Conservation (phyloP, 2,888 invertebrate species). For the Watsonalla cultraria region DNA sequence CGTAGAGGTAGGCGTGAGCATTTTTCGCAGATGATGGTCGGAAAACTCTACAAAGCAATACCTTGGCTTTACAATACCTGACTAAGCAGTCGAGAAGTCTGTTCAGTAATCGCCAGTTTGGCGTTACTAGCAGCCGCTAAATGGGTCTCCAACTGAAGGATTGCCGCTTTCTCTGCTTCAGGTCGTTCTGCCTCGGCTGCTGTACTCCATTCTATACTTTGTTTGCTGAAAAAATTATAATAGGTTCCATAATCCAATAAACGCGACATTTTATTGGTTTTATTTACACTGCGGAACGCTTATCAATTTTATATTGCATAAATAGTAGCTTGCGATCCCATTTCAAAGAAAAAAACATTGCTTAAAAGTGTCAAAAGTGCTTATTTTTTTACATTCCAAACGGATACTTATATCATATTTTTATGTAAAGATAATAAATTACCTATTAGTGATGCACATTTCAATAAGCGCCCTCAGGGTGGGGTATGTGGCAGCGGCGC, state of each 20-base stretch:
- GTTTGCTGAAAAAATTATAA: constrained; percentile 39
- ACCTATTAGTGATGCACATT: constrained; percentile 95
- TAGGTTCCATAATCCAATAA: no score
- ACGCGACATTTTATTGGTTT: no score
- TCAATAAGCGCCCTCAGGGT: constrained; percentile 94
- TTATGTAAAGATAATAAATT: background rate
- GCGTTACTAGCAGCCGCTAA: constrained; percentile 93
- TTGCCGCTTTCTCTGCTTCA: constrained; percentile 60
- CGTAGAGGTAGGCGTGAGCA: no score
- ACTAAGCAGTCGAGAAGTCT: constrained; percentile 89
- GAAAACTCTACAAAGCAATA: no score
- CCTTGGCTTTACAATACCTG: constrained; percentile 71
- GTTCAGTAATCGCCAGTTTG: constrained; percentile 93
- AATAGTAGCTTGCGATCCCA: no score
- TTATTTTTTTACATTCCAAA: no score
- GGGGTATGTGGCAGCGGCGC: constrained; percentile 94
- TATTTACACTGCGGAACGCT: no score
- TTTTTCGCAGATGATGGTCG: no score
- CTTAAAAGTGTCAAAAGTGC: no score
- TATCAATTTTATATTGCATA: no score
- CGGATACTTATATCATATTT: no score
- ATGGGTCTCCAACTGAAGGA: constrained; percentile 90
- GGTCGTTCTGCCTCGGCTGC: constrained; percentile 44
- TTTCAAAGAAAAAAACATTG: no score
- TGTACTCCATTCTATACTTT: constrained; percentile 62